Conservation (phyloP, 2,888 invertebrate genomes). For the Acleris laterana region DNA sequence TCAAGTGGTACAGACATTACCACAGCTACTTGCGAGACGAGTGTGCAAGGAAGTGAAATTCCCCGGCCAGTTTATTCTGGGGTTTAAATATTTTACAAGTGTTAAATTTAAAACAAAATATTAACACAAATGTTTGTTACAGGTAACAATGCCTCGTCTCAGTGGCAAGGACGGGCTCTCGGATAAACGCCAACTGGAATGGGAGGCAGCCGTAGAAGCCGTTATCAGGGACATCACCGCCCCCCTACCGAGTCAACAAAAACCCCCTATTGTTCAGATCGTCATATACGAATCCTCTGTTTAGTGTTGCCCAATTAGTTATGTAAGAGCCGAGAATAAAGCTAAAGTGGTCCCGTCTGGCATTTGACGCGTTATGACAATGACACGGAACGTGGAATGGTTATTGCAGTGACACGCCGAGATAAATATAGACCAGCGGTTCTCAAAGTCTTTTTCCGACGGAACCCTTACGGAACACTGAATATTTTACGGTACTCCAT, state of each 20-base stretch:
- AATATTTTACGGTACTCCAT: no score
- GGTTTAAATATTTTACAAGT: no score
- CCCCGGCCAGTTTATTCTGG: no score
- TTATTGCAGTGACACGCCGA: conserved; percentile 12
- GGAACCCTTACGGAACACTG: no score
- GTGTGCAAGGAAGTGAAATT: no score
- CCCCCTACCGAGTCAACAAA: conserved; percentile 81
- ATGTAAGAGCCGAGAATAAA: conserved; percentile 16
- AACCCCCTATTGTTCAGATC: conserved; percentile 89
- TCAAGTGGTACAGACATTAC: no score
- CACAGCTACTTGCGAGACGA: no score
- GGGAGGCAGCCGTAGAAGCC: conserved; percentile 91
- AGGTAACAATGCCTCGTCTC: conserved; percentile 90
- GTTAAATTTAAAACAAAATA: no score
- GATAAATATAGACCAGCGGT: neutral
- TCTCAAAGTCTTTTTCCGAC: no score
- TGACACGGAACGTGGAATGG: conserved; percentile 4
- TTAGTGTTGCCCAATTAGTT: conserved; percentile 55
- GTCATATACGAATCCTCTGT: conserved; percentile 96
- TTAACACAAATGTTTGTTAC: conserved; percentile 49
- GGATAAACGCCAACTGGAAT: conserved; percentile 85
- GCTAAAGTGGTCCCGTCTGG: conserved; percentile 2
- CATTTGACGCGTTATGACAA: conserved; percentile 10
- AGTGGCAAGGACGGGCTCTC: conserved; percentile 72
- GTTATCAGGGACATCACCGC: conserved; percentile 89